These are phyloP conservation scores for Aradus depressus DNA, from an alignment of 2,888 invertebrate genomes.

Conservation along the genomic window DNA sequence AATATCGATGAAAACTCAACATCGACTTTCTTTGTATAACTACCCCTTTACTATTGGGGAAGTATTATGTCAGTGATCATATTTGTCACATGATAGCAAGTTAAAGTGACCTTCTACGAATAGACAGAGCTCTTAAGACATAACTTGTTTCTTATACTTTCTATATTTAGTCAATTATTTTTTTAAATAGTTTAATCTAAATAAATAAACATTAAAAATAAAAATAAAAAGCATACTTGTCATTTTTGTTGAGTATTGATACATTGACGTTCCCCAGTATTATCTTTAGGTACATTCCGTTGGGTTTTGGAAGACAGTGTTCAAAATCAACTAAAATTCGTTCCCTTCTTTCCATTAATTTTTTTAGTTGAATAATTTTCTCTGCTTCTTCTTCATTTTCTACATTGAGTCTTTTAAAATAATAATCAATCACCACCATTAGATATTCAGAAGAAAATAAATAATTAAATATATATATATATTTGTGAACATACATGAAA, in stretches of 20 bases:
- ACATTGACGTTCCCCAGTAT: slow-evolving; percentile 97
- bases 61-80: no score
- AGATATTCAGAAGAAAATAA: neutral
- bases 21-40: no score
- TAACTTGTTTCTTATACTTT: no score
- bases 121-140: no score
- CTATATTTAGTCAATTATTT: no score
- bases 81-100: no score
- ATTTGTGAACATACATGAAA: no score
- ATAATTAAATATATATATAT: neutral
- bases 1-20: no score
- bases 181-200: no score
- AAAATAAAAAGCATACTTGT: slow-evolving; percentile 58
- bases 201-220: neutral
- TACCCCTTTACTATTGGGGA: no score
- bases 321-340: slow-evolving; percentile 84
- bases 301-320: slow-evolving; percentile 82
- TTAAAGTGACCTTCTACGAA: no score
- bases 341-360: slow-evolving; percentile 70
- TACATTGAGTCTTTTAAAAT: slow-evolving; percentile 34
- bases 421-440: neutral
- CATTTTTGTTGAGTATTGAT: slow-evolving; percentile 90
- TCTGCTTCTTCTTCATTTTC: slow-evolving; percentile 30
- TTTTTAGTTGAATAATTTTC: slow-evolving; percentile 46
- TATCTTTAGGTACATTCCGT: slow-evolving; percentile 83